These are phyloP conservation scores for Ditylenchus weischeri DNA, from an alignment of 2,888 invertebrate species.

Conservation along the genomic window DNA sequence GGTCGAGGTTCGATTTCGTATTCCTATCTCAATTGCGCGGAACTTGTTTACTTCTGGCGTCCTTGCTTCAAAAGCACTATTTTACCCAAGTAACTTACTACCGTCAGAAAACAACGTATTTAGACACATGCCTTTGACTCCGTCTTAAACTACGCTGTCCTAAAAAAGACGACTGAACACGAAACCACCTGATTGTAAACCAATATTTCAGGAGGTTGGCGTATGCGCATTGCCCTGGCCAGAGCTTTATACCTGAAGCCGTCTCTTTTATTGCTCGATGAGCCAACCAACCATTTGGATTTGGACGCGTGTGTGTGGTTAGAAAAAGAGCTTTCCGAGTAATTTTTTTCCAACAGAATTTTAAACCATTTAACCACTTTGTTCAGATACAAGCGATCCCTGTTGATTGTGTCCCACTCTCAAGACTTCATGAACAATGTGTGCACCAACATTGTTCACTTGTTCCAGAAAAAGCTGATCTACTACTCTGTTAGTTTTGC, in stretches of 20 bases:
- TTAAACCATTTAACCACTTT: not conserved
- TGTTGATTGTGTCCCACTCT: slow-evolving; percentile 96
- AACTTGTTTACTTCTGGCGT: no score
- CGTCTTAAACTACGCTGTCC: no score
- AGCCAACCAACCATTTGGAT: slow-evolving; percentile 67
- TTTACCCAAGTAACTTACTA: no score
- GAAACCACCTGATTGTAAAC: no score
- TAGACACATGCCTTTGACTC: no score
- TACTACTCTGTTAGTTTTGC: slow-evolving; percentile 76
- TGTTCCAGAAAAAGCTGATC: slow-evolving; percentile 85
- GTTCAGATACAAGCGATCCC: slow-evolving; percentile 82
- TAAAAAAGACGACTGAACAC: no score
- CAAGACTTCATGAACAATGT: slow-evolving; percentile 98
- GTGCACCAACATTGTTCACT: slow-evolving; percentile 83
- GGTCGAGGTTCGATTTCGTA: no score
- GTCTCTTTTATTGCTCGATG: slow-evolving; percentile 66
- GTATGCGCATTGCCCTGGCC: slow-evolving; percentile 68
- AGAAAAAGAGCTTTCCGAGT: slow-evolving; percentile 91
- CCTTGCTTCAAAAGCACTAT: no score
- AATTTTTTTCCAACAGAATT: not conserved
- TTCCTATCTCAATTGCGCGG: no score
- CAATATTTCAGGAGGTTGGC: slow-evolving; percentile 66
- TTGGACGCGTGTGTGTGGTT: slow-evolving; percentile 99
- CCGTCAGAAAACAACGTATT: no score
- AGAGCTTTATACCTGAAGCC: slow-evolving; percentile 66